Evolutionary conservation across 2,113 vertebrate species (phyloP).

Genomic region (Tylochromis polylepis): DNA sequence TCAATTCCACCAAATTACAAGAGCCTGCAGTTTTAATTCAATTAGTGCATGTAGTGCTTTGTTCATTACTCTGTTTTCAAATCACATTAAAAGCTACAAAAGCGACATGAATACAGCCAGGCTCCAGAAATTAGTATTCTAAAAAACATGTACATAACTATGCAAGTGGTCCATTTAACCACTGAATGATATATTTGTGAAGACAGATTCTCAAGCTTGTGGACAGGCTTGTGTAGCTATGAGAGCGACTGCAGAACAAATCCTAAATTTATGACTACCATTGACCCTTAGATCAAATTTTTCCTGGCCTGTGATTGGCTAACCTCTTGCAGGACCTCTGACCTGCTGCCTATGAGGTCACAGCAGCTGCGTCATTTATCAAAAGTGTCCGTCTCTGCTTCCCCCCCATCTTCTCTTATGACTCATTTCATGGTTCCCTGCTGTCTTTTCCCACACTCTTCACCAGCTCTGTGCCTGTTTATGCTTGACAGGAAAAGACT

Average conservation of each 20-base stretch:
- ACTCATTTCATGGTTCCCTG: neutral
- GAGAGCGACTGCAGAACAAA: neutral
- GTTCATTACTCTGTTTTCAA: neutral
- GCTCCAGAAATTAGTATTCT: neutral
- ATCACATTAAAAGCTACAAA: neutral
- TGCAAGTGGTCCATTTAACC: neutral
- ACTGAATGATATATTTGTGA: neutral
- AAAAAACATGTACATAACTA: neutral
- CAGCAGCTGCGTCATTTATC: slow-evolving; percentile 34
- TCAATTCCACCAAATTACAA: slow-evolving; percentile 2
- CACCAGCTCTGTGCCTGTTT: neutral
- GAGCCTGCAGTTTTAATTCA: neutral
- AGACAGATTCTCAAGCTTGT: neutral
- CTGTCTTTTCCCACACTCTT: neutral
- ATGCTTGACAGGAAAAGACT: neutral
- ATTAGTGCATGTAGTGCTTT: neutral
- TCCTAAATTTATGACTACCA: slow-evolving; percentile 47
- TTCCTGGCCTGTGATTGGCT: slow-evolving; percentile 39
- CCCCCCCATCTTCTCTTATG: slow-evolving; percentile 11
- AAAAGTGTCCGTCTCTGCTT: slow-evolving; percentile 24
- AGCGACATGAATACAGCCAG: neutral
- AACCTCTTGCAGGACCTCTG: slow-evolving; percentile 32
- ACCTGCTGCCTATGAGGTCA: slow-evolving; percentile 40
- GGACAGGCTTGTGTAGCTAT: neutral
- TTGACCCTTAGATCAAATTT: slow-evolving; percentile 23